Percentiles rank a stretch among this genome's conserved stretches.
Conservation (phyloP, 2,888 invertebrate species). For the Dioctria linearis region DNA sequence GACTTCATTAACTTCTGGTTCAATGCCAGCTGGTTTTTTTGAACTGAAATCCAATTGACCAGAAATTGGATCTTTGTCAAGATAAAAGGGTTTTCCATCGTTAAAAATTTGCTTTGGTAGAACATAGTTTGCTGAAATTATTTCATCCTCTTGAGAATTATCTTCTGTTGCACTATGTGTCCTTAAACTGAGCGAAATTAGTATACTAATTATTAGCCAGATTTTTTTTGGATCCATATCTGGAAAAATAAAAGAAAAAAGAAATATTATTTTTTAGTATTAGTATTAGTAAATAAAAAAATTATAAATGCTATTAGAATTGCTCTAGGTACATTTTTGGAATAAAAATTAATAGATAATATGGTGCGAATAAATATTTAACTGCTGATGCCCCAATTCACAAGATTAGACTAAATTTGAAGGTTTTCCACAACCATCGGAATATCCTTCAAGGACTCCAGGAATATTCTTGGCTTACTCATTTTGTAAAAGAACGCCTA, state of each 20-base stretch:
- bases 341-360: no score
- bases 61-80: constrained; percentile 79
- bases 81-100: constrained; percentile 80
- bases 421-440: no score
- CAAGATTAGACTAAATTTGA: no score
- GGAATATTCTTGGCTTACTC: no score
- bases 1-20: constrained; percentile 68
- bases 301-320: not conserved
- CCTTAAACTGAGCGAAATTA: constrained; percentile 8
- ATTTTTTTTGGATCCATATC: constrained; percentile 35
- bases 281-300: not conserved
- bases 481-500: no score
- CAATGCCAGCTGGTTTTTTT: constrained; percentile 71
- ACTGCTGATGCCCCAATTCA: no score
- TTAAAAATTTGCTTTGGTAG: constrained; percentile 76
- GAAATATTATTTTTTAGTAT: not conserved
- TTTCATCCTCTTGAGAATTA: constrained; percentile 64
- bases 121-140: constrained; percentile 67
- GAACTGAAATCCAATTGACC: constrained; percentile 77
- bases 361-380: no score
- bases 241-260: constrained; percentile 41
- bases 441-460: no score
- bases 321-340: no score
- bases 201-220: not conserved
- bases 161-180: constrained; percentile 35